Evolutionary conservation across 2,797 vertebrate genomes (phyloP).

Genomic region (Microhierax caerulescens): DNA sequence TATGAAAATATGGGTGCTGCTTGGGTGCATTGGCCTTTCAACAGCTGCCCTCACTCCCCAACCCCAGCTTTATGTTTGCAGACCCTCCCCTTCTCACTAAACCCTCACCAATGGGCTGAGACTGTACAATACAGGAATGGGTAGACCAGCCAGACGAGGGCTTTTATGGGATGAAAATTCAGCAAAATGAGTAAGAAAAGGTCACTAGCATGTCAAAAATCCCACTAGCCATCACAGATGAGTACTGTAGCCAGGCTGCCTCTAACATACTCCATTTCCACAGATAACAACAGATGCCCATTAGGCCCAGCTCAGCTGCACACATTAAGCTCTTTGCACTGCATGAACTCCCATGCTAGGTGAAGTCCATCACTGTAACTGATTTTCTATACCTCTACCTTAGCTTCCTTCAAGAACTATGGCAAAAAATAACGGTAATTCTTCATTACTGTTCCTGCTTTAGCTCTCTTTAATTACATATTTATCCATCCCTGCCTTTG

Average conservation of each 20-base stretch:
- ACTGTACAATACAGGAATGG: not conserved
- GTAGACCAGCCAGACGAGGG: not conserved
- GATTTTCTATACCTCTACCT: constrained; percentile 19
- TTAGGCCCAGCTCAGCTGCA: constrained; percentile 56
- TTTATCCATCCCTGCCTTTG: not conserved
- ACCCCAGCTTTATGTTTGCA: not conserved
- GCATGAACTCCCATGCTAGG: constrained; percentile 63
- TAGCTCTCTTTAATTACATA: not conserved
- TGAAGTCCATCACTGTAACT: constrained; percentile 41
- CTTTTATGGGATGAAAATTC: constrained; percentile 13
- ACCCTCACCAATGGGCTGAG: not conserved
- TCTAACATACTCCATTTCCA: constrained; percentile 47
- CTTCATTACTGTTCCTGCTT: not conserved
- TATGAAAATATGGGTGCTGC: not conserved
- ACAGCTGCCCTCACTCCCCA: not conserved
- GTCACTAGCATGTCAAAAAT: not conserved
- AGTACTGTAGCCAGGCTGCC: not conserved
- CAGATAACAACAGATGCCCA: constrained; percentile 50
- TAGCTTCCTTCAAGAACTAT: not conserved
- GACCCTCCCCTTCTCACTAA: not conserved
- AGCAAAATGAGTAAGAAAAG: constrained; percentile 27
- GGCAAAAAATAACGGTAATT: constrained; percentile 15
- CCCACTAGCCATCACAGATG: not conserved
- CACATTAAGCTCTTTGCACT: constrained; percentile 65
- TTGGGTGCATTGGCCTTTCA: not conserved